These are phyloP conservation scores for Miichthys miiuy DNA, from an alignment of 2,797 vertebrate species.

Conservation along the genomic window DNA sequence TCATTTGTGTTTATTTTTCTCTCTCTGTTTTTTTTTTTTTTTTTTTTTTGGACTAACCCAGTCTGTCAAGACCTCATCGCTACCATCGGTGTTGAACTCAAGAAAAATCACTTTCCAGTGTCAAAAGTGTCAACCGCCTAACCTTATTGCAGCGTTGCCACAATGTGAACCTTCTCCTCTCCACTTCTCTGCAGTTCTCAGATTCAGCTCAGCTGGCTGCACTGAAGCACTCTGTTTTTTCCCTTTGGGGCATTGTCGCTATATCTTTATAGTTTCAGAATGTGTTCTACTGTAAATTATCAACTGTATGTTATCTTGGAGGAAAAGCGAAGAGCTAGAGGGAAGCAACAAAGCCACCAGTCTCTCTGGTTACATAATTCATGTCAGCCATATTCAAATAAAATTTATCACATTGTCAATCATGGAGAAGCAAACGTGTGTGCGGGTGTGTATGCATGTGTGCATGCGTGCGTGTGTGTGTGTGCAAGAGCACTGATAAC, in stretches of 20 bases:
- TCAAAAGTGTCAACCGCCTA: slow-evolving; percentile 71
- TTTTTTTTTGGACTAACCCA: slow-evolving; percentile 55
- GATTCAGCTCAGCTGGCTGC: slow-evolving; percentile 58
- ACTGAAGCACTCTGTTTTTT: slow-evolving; percentile 59
- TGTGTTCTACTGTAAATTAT: slow-evolving; percentile 83
- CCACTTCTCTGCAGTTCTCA: slow-evolving; percentile 52
- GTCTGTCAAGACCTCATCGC: slow-evolving; percentile 72
- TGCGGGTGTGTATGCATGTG: slow-evolving; percentile 26
- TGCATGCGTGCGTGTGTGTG: slow-evolving; percentile 39
- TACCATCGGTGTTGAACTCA: slow-evolving; percentile 68
- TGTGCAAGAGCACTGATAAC: slow-evolving; percentile 71
- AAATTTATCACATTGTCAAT: slow-evolving; percentile 88
- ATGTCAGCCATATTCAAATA: slow-evolving; percentile 88
- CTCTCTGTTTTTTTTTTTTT: slow-evolving; percentile 18
- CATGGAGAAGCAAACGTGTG: slow-evolving; percentile 75
- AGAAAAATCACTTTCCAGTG: slow-evolving; percentile 74
- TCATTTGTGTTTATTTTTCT: slow-evolving; percentile 78
- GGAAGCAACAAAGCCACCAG: slow-evolving; percentile 81
- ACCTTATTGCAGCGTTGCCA: slow-evolving; percentile 53
- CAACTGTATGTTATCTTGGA: slow-evolving; percentile 82
- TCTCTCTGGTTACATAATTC: slow-evolving; percentile 86
- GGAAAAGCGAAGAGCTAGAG: slow-evolving; percentile 72
- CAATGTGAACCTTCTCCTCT: slow-evolving; percentile 46
- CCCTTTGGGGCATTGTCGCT: slow-evolving; percentile 73
- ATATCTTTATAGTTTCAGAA: slow-evolving; percentile 75